A percentile compares a stretch with the other conserved stretches of the same genome.
Conservation (phyloP, 2,797 vertebrate species). For the Peromyscus eremicus region DNA sequence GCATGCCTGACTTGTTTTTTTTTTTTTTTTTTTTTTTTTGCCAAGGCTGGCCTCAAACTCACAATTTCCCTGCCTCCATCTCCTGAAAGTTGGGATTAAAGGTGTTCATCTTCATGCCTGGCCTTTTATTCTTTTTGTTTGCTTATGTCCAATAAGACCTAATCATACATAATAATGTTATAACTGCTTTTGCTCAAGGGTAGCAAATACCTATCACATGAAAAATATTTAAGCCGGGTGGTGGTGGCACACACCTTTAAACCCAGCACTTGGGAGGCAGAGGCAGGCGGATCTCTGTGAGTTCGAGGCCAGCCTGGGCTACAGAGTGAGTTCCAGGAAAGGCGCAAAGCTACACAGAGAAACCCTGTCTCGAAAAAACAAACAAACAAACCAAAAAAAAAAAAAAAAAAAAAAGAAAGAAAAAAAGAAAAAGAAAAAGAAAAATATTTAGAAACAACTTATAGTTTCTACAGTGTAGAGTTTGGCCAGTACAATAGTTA, state of each 20-base stretch:
- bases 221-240: neutral
- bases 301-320: too few relatives aligned
- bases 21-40: neutral
- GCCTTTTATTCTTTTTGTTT: constrained; percentile 21
- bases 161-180: constrained; percentile 6
- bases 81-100: neutral
- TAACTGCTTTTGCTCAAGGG: constrained; percentile 2
- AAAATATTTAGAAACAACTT: constrained; percentile 7
- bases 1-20: neutral
- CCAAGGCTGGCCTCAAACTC: neutral
- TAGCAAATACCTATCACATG: constrained; percentile 18
- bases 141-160: neutral
- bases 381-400: too few relatives aligned
- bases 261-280: too few relatives aligned
- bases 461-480: neutral
- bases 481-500: neutral
- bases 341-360: too few relatives aligned
- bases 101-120: neutral
- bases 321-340: too few relatives aligned
- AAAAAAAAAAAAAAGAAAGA: too few relatives aligned
- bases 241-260: too few relatives aligned
- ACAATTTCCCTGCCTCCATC: neutral
- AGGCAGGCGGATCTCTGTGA: too few relatives aligned
- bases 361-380: too few relatives aligned
- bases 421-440: too few relatives aligned